These are phyloP conservation scores for Boleophthalmus pectinirostris DNA, from an alignment of 2,113 vertebrate genomes.

Conservation along the genomic window DNA sequence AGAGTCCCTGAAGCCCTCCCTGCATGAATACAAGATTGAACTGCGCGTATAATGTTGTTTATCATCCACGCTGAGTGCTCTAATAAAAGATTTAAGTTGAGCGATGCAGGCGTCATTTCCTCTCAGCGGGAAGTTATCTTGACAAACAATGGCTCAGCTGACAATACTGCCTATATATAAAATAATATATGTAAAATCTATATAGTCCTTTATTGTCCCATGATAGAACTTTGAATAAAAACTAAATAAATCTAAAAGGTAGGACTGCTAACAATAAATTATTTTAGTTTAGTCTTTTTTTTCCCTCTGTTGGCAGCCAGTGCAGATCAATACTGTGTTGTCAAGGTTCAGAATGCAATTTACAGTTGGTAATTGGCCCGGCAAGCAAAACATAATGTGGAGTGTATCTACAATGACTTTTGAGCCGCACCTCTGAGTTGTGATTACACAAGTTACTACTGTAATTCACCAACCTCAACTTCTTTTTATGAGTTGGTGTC, in stretches of 20 bases:
- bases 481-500: neutral
- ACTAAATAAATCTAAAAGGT: neutral
- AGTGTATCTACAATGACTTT: slow-evolving; percentile 38
- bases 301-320: slow-evolving; percentile 21
- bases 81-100: slow-evolving; percentile 45
- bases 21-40: slow-evolving; percentile 54
- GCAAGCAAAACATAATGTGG: slow-evolving; percentile 45
- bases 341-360: slow-evolving; percentile 54
- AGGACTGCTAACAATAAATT: slow-evolving; percentile 18
- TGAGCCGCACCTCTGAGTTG: slow-evolving; percentile 29
- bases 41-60: slow-evolving; percentile 38
- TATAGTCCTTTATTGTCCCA: neutral
- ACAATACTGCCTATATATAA: neutral
- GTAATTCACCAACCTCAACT: too few species aligned
- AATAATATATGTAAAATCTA: neutral
- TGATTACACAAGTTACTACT: neutral
- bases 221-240: slow-evolving; percentile 5
- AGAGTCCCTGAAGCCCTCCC: slow-evolving; percentile 34
- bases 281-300: slow-evolving; percentile 7
- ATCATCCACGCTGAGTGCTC: slow-evolving; percentile 35
- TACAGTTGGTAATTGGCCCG: slow-evolving; percentile 58
- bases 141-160: slow-evolving; percentile 1
- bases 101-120: slow-evolving; percentile 16
- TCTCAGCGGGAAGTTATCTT: neutral
- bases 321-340: slow-evolving; percentile 52